These are phyloP conservation scores for Brachyistius frenatus DNA, from an alignment of 2,113 vertebrate species.

Conservation along the genomic window DNA sequence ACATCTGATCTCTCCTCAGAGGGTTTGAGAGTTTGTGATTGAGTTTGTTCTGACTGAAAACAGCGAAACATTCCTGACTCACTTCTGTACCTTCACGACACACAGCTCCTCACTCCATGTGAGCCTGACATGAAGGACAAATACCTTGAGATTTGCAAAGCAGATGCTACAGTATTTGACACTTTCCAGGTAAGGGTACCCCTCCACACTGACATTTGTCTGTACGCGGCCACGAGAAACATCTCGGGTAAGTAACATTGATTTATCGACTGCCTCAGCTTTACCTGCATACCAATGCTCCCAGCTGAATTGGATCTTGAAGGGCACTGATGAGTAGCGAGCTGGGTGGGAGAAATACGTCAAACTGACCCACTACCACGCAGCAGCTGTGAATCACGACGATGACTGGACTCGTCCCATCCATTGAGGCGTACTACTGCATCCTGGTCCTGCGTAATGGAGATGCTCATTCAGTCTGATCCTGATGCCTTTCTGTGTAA, in stretches of 20 bases:
- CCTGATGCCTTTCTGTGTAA: not conserved
- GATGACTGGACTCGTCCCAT: constrained; percentile 38
- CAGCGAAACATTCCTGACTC: not conserved
- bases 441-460: not conserved
- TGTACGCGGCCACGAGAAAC: not conserved
- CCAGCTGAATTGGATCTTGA: constrained; percentile 30
- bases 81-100: not conserved
- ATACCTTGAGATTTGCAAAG: constrained; percentile 3
- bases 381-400: constrained; percentile 48
- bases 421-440: constrained; percentile 19
- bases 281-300: constrained; percentile 21
- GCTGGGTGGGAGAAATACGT: constrained; percentile 39
- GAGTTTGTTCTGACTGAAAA: not conserved
- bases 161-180: constrained; percentile 16
- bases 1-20: too few relatives aligned
- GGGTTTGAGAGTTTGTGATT: not conserved
- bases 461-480: constrained; percentile 10
- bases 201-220: constrained; percentile 12
- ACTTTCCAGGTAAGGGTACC: not conserved
- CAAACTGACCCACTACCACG: constrained; percentile 34
- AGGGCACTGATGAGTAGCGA: constrained; percentile 43
- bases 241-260: constrained; percentile 31
- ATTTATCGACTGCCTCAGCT: constrained; percentile 31
- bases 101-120: not conserved
- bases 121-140: constrained; percentile 7